Conservation (phyloP, 2,888 invertebrate genomes). For the Nomada fabriciana region DNA sequence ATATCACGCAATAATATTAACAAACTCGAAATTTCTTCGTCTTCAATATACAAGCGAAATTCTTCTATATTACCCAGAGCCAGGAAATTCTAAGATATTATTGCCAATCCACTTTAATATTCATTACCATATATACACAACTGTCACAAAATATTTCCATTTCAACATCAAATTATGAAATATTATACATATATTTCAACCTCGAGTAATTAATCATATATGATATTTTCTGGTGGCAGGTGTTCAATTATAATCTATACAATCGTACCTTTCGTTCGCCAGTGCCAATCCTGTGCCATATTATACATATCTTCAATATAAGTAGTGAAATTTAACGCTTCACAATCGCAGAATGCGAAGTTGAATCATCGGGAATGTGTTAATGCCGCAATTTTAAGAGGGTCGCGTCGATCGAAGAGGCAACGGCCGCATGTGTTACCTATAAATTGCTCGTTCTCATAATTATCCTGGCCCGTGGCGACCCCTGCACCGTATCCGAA, state of each 20-base stretch:
- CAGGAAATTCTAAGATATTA: no score
- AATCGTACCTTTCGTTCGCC: not conserved
- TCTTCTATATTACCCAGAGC: no score
- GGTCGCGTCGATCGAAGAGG: conserved; percentile 52
- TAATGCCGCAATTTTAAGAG: conserved; percentile 49
- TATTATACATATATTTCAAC: no score
- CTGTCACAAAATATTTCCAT: not conserved
- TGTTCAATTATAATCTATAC: not conserved
- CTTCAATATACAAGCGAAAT: no score
- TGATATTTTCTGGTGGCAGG: no score
- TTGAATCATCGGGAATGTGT: conserved; percentile 35
- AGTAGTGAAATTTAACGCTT: conserved; percentile 21
- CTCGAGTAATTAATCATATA: not conserved
- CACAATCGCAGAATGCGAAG: conserved; percentile 15
- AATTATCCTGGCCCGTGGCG: conserved; percentile 59
- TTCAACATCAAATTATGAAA: no score
- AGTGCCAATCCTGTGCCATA: not conserved
- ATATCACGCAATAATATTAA: no score
- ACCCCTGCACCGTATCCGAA: conserved; percentile 32
- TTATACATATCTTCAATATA: not conserved
- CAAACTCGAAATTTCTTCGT: no score
- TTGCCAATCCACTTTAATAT: no score
- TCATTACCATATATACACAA: no score
- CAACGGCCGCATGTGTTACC: conserved; percentile 50
- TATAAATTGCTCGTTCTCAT: conserved; percentile 66